Conservation (phyloP, 2,888 invertebrate genomes). For the Drosophila tripunctata region DNA sequence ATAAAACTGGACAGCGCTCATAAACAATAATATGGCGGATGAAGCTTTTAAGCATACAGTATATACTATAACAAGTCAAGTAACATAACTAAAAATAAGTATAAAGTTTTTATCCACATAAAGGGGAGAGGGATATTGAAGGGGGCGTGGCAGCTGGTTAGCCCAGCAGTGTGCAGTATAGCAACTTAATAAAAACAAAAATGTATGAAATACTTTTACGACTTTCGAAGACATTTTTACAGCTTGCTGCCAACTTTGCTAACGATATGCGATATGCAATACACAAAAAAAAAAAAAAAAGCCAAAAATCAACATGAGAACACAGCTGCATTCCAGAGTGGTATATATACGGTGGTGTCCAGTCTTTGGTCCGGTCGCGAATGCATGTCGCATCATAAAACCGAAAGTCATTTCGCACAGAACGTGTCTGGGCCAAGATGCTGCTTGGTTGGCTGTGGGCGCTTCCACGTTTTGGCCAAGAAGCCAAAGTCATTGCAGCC, state of each 20-base stretch:
- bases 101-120: slow-evolving; percentile 16
- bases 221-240: slow-evolving; percentile 81
- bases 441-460: background rate
- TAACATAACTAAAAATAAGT: slow-evolving; percentile 45
- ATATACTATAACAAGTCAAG: slow-evolving; percentile 19
- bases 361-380: slow-evolving; percentile 41
- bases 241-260: slow-evolving; percentile 73
- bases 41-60: slow-evolving; percentile 39
- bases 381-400: slow-evolving; percentile 79
- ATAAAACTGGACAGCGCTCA: slow-evolving; percentile 73
- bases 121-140: background rate
- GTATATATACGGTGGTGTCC: slow-evolving; percentile 19
- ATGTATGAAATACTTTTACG: slow-evolving; percentile 80
- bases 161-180: slow-evolving; percentile 33
- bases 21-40: slow-evolving; percentile 72
- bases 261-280: slow-evolving; percentile 79
- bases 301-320: slow-evolving; percentile 3
- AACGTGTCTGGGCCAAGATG: slow-evolving; percentile 61
- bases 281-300: slow-evolving; percentile 8
- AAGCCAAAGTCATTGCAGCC: slow-evolving; percentile 80
- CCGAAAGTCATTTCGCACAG: slow-evolving; percentile 80
- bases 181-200: slow-evolving; percentile 76
- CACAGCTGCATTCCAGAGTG: slow-evolving; percentile 47
- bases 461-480: slow-evolving; percentile 48
- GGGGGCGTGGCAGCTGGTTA: slow-evolving; percentile 42